A percentile compares a stretch with the other conserved stretches of the same genome.
phyloP scores from a whole-genome alignment of 2,113 vertebrate genomes.

The Psephotus haematonotus region DNA sequence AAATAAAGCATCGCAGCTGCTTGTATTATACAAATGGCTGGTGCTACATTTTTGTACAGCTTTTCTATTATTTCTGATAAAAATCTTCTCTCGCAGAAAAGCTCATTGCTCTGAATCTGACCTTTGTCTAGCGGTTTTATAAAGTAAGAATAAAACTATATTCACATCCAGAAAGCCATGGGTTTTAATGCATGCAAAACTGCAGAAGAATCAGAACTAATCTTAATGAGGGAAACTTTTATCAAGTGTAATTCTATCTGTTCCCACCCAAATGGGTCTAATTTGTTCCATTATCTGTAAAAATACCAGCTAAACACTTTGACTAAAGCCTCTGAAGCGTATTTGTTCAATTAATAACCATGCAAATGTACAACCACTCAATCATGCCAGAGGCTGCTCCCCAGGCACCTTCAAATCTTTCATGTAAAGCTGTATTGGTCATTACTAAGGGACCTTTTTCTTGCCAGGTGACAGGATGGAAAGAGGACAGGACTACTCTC shows the following conservation, averaged over 20 bases:
- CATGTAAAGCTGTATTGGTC: neutral
- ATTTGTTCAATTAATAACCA: conserved; percentile 30
- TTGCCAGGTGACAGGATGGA: neutral
- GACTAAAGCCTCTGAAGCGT: neutral
- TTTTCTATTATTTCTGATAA: neutral
- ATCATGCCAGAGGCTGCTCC: neutral
- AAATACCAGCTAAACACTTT: conserved; percentile 15
- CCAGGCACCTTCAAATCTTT: neutral
- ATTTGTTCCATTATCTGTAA: conserved; percentile 38
- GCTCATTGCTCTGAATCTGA: neutral
- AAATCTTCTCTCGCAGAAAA: neutral
- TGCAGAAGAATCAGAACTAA: conserved; percentile 19
- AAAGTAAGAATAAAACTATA: conserved; percentile 13
- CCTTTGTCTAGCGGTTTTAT: neutral
- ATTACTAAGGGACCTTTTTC: neutral
- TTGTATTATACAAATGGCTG: neutral
- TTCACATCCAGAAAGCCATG: neutral
- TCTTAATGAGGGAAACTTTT: conserved; percentile 38
- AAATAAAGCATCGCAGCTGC: neutral
- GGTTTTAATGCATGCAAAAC: neutral
- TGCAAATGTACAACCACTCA: neutral
- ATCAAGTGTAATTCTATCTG: conserved; percentile 12
- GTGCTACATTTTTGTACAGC: neutral
- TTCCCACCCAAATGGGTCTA: conserved; percentile 5
- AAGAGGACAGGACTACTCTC: neutral